These are phyloP conservation scores for Wasmannia auropunctata DNA, from an alignment of 1,140 invertebrate species.

Conservation along the genomic window DNA sequence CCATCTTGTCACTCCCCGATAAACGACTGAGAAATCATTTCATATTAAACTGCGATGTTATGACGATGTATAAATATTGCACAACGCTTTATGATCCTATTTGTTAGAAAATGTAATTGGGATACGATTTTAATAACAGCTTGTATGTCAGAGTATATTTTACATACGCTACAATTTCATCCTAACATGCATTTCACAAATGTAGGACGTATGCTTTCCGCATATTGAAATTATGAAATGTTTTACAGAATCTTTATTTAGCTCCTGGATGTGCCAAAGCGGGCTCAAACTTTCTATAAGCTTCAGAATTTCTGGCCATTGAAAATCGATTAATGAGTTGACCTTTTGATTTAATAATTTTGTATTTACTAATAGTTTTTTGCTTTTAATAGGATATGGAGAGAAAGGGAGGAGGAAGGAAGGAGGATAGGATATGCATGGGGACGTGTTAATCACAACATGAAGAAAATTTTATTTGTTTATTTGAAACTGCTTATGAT, in stretches of 20 bases:
- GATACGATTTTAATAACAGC: constrained; percentile 63
- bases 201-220: constrained; percentile 73
- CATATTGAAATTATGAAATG: constrained; percentile 73
- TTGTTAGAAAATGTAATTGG: constrained; percentile 62
- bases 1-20: constrained; percentile 38
- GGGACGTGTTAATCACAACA: constrained; percentile 81
- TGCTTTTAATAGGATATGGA: constrained; percentile 84
- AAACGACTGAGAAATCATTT: constrained; percentile 63
- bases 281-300: constrained; percentile 72
- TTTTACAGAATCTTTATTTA: constrained; percentile 78
- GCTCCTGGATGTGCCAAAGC: constrained; percentile 74
- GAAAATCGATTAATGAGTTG: constrained; percentile 68
- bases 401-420: constrained; percentile 75
- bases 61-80: constrained; percentile 56
- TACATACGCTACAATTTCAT: constrained; percentile 67
- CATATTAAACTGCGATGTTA: constrained; percentile 46
- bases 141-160: constrained; percentile 64
- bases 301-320: constrained; percentile 71
- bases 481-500: constrained; percentile 77
- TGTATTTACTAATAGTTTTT: constrained; percentile 85
- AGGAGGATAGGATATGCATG: constrained; percentile 84
- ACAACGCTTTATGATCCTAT: constrained; percentile 53
- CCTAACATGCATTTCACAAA: constrained; percentile 67
- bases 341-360: constrained; percentile 77
- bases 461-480: constrained; percentile 77